These are phyloP conservation scores for Spea multiplicata DNA, from an alignment of 2,113 vertebrate species.

Conservation along the genomic window DNA sequence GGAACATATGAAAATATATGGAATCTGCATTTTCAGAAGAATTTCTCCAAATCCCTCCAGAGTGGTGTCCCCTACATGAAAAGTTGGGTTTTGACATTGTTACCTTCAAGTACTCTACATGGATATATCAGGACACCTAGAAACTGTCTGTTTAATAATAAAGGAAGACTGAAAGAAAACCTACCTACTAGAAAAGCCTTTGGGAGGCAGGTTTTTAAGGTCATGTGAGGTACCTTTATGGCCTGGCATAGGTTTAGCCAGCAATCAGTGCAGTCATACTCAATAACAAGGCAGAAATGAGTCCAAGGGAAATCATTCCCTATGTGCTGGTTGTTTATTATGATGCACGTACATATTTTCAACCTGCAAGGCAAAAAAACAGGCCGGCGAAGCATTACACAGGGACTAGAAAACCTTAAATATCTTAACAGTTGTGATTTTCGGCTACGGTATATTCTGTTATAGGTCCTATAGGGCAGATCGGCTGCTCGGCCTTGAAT, in stretches of 20 bases:
- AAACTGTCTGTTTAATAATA: neutral
- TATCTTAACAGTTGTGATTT: too few relatives aligned
- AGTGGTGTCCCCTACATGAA: conserved; percentile 49
- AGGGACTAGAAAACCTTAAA: neutral
- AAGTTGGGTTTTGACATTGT: too few relatives aligned
- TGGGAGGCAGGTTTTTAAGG: conserved; percentile 70
- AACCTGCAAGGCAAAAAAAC: conserved; percentile 59
- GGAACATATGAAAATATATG: conserved; percentile 79
- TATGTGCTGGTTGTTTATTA: conserved; percentile 76
- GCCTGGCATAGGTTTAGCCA: conserved; percentile 76
- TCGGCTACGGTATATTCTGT: too few relatives aligned
- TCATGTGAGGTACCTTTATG: conserved; percentile 68
- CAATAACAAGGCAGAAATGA: conserved; percentile 79
- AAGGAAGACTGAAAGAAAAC: conserved; percentile 19
- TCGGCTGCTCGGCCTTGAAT: too few relatives aligned
- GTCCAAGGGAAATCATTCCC: conserved; percentile 85
- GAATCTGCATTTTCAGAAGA: conserved; percentile 72
- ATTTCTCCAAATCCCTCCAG: conserved; percentile 52
- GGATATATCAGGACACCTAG: too few relatives aligned
- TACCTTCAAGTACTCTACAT: too few relatives aligned
- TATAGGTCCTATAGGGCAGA: too few relatives aligned
- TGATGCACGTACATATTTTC: conserved; percentile 63
- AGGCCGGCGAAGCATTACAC: conserved; percentile 32
- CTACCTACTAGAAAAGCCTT: conserved; percentile 59
- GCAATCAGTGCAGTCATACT: conserved; percentile 76